These are phyloP conservation scores for Rhimphoctona megacephalus DNA, from an alignment of 2,888 invertebrate genomes.

Conservation along the genomic window DNA sequence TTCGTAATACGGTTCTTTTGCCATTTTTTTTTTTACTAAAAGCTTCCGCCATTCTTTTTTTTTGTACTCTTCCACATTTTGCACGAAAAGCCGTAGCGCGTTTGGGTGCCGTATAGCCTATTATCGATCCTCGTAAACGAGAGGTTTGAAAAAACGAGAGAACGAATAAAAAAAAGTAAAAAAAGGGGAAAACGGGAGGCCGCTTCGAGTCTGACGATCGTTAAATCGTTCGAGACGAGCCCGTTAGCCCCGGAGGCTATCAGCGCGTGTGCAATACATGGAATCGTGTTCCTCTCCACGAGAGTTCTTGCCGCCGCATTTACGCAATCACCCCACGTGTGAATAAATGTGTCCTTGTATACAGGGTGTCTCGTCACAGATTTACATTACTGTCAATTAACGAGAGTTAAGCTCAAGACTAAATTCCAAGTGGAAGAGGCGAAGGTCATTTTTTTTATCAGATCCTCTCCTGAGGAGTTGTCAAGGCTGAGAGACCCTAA, in stretches of 20 bases:
- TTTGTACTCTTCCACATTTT: conserved; percentile 50
- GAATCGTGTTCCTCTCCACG: conserved; percentile 39
- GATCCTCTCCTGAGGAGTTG: neutral
- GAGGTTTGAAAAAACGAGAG: conserved; percentile 26
- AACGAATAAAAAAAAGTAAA: conserved; percentile 40
- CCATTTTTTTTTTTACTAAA: neutral
- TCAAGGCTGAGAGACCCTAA: no score
- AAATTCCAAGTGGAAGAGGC: neutral
- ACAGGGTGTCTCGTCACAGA: neutral
- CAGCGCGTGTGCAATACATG: conserved; percentile 58
- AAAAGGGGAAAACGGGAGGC: conserved; percentile 45
- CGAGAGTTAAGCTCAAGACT: neutral
- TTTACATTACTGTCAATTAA: neutral
- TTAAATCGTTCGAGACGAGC: conserved; percentile 77
- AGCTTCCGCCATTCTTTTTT: conserved; percentile 4
- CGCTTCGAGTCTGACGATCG: conserved; percentile 69
- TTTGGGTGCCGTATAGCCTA: conserved; percentile 67
- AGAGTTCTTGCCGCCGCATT: conserved; percentile 62
- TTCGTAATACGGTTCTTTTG: neutral
- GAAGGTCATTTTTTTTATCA: neutral
- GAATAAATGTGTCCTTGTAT: conserved; percentile 28
- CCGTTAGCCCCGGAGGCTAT: conserved; percentile 71
- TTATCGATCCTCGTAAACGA: conserved; percentile 72
- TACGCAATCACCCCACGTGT: conserved; percentile 62
- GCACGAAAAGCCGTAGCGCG: conserved; percentile 55